phyloP scores from a whole-genome alignment of 2,113 vertebrate species.

The Perca fluviatilis region DNA sequence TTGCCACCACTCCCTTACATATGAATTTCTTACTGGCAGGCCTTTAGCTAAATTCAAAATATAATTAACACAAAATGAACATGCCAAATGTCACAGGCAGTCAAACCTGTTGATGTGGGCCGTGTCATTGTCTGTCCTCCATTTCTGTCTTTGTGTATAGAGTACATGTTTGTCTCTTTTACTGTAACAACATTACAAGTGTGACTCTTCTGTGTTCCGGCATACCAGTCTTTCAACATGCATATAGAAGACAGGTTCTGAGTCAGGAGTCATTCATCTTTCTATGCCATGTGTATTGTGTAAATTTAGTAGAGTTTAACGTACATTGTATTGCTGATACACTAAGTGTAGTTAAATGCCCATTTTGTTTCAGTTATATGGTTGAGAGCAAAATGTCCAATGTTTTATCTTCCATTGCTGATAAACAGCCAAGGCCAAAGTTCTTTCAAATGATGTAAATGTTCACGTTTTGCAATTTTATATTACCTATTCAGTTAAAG shows the following conservation, averaged over 20 bases:
- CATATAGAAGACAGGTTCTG: background rate
- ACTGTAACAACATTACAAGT: background rate
- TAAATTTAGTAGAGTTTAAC: background rate
- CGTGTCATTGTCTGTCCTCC: background rate
- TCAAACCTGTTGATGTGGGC: slow-evolving; percentile 54
- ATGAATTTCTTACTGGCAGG: background rate
- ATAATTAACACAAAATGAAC: slow-evolving; percentile 10
- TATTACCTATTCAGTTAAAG: background rate
- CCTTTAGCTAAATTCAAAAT: slow-evolving; percentile 28
- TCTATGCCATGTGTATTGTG: background rate
- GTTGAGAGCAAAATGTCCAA: background rate
- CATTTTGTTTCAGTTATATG: background rate
- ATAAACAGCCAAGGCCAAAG: background rate
- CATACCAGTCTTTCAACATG: background rate
- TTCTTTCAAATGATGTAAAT: background rate
- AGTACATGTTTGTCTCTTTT: background rate
- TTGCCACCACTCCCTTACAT: slow-evolving; percentile 53
- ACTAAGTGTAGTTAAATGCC: background rate
- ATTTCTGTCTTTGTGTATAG: background rate
- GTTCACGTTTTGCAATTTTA: background rate
- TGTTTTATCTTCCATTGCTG: background rate
- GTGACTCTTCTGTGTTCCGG: background rate
- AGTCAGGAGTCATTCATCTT: background rate
- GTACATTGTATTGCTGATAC: background rate
- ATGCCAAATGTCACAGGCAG: slow-evolving; percentile 42